Conservation (phyloP, 1,140 invertebrate genomes). For the Drosophila pectinifera region DNA sequence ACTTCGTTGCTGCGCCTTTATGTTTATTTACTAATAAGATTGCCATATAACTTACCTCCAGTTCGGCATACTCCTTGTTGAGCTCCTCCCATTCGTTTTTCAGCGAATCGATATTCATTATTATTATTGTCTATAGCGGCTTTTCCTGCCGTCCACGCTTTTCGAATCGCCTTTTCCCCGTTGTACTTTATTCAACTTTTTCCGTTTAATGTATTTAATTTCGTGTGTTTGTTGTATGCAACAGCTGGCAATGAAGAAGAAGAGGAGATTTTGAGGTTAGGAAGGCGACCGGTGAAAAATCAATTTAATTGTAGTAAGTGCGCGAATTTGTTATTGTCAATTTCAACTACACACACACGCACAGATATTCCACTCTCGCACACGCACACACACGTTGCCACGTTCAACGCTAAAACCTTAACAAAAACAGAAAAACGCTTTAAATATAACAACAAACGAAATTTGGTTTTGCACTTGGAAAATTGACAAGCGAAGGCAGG, state of each 20-base stretch:
- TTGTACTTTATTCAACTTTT: constrained; percentile 12
- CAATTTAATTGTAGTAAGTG: constrained; percentile 51
- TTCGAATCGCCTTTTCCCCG: constrained; percentile 5
- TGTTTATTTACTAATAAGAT: not conserved
- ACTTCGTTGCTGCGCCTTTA: not conserved
- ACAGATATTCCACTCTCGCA: constrained; percentile 2
- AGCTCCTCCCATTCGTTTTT: constrained; percentile 89
- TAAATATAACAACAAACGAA: constrained; percentile 28
- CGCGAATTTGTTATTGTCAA: constrained; percentile 30
- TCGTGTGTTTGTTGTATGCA: constrained; percentile 47
- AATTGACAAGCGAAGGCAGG: constrained; percentile 5
- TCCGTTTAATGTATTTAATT: constrained; percentile 11
- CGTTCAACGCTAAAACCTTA: constrained; percentile 32
- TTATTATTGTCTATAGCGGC: constrained; percentile 25
- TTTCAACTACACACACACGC: constrained; percentile 17
- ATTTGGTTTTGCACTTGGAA: constrained; percentile 54
- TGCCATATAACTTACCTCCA: constrained; percentile 86
- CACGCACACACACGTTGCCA: constrained; percentile 44
- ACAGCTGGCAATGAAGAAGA: constrained; percentile 53
- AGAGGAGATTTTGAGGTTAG: constrained; percentile 33
- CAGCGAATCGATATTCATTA: constrained; percentile 75
- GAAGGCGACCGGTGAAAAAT: constrained; percentile 65
- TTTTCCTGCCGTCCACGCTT: constrained; percentile 10
- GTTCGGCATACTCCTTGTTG: constrained; percentile 87
- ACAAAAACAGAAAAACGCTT: constrained; percentile 21